Conservation (phyloP, 2,113 vertebrate species). For the Ahaetulla prasina region DNA sequence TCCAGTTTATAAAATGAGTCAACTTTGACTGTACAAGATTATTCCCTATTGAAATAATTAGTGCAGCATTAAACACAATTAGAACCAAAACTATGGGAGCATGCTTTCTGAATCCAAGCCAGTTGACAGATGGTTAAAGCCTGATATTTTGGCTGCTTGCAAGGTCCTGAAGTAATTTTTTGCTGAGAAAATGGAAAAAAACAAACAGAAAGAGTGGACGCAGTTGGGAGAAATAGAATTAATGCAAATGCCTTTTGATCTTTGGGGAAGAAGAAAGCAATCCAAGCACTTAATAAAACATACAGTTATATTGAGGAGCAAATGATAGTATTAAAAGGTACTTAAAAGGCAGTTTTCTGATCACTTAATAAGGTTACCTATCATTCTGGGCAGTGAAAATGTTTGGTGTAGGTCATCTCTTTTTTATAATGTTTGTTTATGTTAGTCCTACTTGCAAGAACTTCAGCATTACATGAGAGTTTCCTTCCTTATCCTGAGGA, state of each 20-base stretch:
- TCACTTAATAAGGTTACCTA: not conserved
- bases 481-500: conserved; percentile 25
- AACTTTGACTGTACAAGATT: conserved; percentile 88
- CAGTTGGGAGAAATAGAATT: conserved; percentile 3
- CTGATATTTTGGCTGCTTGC: conserved; percentile 73
- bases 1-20: conserved; percentile 89
- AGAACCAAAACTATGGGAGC: conserved; percentile 81
- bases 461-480: conserved; percentile 19
- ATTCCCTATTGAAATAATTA: conserved; percentile 92
- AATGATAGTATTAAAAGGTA: conserved; percentile 25
- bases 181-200: conserved; percentile 72
- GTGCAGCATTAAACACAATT: conserved; percentile 88
- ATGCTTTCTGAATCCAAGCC: conserved; percentile 79
- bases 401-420: not conserved
- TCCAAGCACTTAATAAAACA: conserved; percentile 32
- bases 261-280: conserved; percentile 27
- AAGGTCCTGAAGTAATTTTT: conserved; percentile 75
- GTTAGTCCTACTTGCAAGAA: conserved; percentile 15
- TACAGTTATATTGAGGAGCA: not conserved
- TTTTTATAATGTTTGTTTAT: conserved; percentile 8
- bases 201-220: conserved; percentile 55
- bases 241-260: conserved; percentile 41
- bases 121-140: conserved; percentile 85
- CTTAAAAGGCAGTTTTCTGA: conserved; percentile 7
- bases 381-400: not conserved